Base-by-base conservation (phyloP, 2,113 vertebrate species). In the Charadrius vociferus region DNA sequence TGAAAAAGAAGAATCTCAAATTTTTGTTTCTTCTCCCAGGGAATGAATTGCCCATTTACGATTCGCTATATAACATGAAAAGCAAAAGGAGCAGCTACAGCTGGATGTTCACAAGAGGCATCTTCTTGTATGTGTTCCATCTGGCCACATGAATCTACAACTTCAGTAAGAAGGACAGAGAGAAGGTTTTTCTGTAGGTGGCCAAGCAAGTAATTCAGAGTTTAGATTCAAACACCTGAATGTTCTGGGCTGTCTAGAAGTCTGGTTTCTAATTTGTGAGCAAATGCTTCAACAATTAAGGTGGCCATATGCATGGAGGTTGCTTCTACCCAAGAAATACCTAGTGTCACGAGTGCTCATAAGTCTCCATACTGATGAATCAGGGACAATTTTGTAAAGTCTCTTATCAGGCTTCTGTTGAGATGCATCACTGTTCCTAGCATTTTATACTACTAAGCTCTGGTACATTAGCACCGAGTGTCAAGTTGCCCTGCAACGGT, bases 281-380 rank as follows among this genome's bases (percentile, higher is more conserved):
- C 16, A 92, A 90, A 36, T 29, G 29, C 19, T 85, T 68, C 73
- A 65, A 29, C 30, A 78, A 68, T 45, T 68, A 65, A 65, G 7
- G 29, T 22, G 14, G 14, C n/a, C 65, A 11, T 20, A 7, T 59
- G 37, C 6, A n/a, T 26, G 39, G 4, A 68, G 12, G 29, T 27
- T 77, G 22, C 19, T 74, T 85, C 55, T 49, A 58, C 18, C 12
- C 37, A 66, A 66, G 39, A 87, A 81, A 63, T 15, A 23, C 7
- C 24, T 50, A 16, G 12, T 55, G 10, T 59, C 10, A 27, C 0
- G 0, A 81, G 32, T 19, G 32, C 63, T 90, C 27, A 45, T 27
- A 81, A 81, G 6, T 29, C 32, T 79, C 39, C 70, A 61, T 1
- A 45, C 9, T 19, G 32, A 56, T 37, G 32, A 49, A 63, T 47